Evolutionary conservation across 2,888 invertebrate genomes (phyloP).

Genomic region (Aphrophora alni): DNA sequence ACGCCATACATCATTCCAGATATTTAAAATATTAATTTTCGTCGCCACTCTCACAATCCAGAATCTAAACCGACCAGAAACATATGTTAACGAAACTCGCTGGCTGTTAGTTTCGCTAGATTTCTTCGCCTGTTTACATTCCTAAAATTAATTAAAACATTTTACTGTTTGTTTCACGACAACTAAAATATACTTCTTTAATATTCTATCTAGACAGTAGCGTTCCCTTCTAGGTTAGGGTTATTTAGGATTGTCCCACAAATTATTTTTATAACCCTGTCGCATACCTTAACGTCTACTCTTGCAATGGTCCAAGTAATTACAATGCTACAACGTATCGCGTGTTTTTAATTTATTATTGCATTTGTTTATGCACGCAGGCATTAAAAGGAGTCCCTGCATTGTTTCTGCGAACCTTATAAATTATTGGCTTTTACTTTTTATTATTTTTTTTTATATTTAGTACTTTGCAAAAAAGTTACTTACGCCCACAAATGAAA

Average conservation of each 20-base stretch:
- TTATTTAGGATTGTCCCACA: not conserved
- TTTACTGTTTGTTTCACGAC: not conserved
- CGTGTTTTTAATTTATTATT: not conserved
- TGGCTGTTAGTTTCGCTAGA: not conserved
- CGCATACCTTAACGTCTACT: not conserved
- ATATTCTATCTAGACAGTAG: not conserved
- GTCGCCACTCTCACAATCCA: not conserved
- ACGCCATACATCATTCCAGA: not conserved
- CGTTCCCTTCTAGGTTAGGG: too few relatives aligned
- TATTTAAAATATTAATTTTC: not conserved
- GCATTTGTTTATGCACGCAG: not conserved
- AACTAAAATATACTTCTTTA: not conserved
- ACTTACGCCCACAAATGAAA: too few relatives aligned
- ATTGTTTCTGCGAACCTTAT: not conserved
- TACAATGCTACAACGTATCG: slow-evolving; percentile 31
- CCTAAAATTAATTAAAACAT: not conserved
- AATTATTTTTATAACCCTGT: not conserved
- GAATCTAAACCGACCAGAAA: not conserved
- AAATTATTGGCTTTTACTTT: not conserved
- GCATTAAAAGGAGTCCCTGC: not conserved
- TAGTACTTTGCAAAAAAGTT: too few relatives aligned
- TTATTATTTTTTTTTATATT: too few relatives aligned
- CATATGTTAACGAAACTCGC: too few relatives aligned
- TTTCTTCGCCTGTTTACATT: not conserved
- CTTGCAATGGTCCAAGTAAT: slow-evolving; percentile 36